Conservation (phyloP, 2,888 invertebrate genomes). For the Tricholauxania praeusta region DNA sequence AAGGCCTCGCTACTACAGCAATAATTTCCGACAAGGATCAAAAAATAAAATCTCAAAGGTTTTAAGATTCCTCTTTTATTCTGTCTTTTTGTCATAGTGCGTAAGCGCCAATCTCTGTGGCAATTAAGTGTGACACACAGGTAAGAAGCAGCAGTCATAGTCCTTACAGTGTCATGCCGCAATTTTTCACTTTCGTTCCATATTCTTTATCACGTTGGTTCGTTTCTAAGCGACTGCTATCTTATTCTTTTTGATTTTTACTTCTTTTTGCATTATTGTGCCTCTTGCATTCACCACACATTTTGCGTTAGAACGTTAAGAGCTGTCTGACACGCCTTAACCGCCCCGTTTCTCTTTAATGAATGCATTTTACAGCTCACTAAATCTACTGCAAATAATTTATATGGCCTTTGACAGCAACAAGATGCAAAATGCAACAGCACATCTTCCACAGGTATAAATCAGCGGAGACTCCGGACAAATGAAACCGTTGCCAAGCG, state of each 20-base stretch:
- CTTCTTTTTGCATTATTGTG: conserved; percentile 20
- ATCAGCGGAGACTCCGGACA: conserved; percentile 45
- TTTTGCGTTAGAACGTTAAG: too few species aligned
- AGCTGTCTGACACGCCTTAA: neutral
- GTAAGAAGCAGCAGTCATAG: neutral
- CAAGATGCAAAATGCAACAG: conserved; percentile 52
- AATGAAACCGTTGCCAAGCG: too few species aligned
- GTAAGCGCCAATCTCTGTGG: neutral
- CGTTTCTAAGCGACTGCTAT: neutral
- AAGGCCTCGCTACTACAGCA: too few species aligned
- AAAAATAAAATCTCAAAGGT: too few species aligned
- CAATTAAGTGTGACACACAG: conserved; percentile 29
- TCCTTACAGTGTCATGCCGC: neutral
- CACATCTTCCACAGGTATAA: conserved; percentile 46
- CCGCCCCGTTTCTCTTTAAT: conserved; percentile 10
- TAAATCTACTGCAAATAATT: conserved; percentile 49
- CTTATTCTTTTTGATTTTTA: conserved; percentile 1
- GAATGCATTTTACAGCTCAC: conserved; percentile 28
- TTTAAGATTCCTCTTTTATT: neutral
- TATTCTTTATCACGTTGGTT: neutral
- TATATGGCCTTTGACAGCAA: conserved; percentile 60
- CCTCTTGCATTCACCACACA: neutral
- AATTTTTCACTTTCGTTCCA: conserved; percentile 31
- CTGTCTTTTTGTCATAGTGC: neutral
- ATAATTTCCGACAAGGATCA: too few species aligned